These are phyloP conservation scores for Eriocheir sinensis DNA, from an alignment of 1,140 invertebrate genomes.

Conservation along the genomic window DNA sequence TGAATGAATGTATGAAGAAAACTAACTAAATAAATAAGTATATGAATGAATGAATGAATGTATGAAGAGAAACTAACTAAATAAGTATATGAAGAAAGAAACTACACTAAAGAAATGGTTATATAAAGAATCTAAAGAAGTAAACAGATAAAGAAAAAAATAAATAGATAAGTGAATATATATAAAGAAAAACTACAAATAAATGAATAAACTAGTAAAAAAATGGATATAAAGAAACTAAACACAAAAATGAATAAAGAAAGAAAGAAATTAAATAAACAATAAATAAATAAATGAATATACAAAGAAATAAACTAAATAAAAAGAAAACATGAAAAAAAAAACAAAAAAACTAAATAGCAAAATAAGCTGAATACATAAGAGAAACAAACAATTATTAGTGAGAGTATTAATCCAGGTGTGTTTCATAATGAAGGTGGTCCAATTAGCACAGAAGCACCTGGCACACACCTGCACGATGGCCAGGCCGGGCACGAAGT, in stretches of 20 bases:
- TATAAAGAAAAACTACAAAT: background rate
- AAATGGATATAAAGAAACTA: too few relatives aligned
- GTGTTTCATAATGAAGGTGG: too few relatives aligned
- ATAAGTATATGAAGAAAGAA: background rate
- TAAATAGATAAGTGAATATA: background rate
- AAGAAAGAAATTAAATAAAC: background rate
- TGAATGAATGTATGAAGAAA: background rate
- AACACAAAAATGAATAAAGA: too few relatives aligned
- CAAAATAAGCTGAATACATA: background rate
- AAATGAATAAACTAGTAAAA: background rate
- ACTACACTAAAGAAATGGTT: background rate
- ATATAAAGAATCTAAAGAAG: background rate
- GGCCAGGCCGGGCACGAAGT: constrained; percentile 88
- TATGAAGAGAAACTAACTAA: background rate
- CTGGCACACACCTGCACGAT: constrained; percentile 82
- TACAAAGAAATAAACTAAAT: background rate
- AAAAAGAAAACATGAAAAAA: background rate
- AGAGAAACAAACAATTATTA: too few relatives aligned
- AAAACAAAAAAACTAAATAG: background rate
- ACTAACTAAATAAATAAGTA: background rate
- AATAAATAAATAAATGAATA: too few relatives aligned
- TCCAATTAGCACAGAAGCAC: background rate
- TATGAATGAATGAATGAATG: too few relatives aligned
- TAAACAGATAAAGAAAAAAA: background rate
- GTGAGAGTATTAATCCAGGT: too few relatives aligned